Evolutionary conservation across 2,113 vertebrate genomes (phyloP).

Genomic region (Rhabdomys dilectus): DNA sequence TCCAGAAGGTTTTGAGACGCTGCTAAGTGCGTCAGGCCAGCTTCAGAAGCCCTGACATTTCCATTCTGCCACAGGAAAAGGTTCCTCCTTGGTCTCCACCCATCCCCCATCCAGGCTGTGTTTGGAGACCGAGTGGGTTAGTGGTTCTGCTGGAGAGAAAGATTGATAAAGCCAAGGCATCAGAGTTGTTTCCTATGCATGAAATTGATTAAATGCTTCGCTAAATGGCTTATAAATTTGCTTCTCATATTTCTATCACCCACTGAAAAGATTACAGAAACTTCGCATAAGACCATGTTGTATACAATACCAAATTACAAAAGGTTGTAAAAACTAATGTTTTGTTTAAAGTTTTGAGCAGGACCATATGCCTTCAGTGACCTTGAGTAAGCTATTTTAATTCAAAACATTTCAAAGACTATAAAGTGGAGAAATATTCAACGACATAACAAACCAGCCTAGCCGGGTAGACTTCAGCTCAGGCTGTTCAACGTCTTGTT

Average conservation of each 20-base stretch:
- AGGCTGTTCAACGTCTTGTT: conserved; percentile 40
- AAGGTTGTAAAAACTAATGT: conserved; percentile 93
- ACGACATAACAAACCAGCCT: conserved; percentile 83
- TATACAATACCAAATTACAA: conserved; percentile 93
- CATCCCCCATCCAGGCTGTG: neutral
- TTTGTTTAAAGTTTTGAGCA: conserved; percentile 93
- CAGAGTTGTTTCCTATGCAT: conserved; percentile 90
- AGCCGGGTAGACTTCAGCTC: conserved; percentile 73
- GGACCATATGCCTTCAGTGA: conserved; percentile 91
- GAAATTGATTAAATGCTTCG: conserved; percentile 93
- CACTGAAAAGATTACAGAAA: conserved; percentile 92
- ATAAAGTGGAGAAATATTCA: conserved; percentile 82
- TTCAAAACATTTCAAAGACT: conserved; percentile 91
- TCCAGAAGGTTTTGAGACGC: conserved; percentile 76
- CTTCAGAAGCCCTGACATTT: conserved; percentile 78
- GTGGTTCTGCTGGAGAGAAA: conserved; percentile 83
- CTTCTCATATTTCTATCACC: conserved; percentile 93
- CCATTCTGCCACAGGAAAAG: neutral
- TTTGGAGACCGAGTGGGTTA: conserved; percentile 79
- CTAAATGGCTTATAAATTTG: conserved; percentile 93
- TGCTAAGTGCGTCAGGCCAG: conserved; percentile 68
- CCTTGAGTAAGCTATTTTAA: conserved; percentile 93
- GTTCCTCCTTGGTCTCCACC: neutral
- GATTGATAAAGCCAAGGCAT: conserved; percentile 91
- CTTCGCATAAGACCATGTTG: conserved; percentile 87